Conservation (phyloP, 2,888 invertebrate genomes). For the Myathropa florea region DNA sequence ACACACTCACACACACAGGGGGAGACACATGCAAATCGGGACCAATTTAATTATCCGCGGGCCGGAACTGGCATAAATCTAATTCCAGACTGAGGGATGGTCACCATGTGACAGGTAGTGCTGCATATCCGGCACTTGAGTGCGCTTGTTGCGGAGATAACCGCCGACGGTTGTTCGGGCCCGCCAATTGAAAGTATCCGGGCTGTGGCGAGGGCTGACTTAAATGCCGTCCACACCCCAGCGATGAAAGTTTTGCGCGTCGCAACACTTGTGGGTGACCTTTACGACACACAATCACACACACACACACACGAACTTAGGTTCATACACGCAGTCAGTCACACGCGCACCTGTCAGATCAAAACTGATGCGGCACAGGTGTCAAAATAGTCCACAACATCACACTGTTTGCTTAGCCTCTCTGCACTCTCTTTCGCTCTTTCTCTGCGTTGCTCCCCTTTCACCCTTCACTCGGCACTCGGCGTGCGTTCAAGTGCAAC, state of each 20-base stretch:
- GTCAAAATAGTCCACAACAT: slow-evolving; percentile 50
- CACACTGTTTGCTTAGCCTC: slow-evolving; percentile 16
- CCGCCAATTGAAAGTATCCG: slow-evolving; percentile 69
- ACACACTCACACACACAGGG: not conserved
- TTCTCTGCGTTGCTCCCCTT: not conserved
- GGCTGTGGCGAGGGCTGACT: slow-evolving; percentile 44
- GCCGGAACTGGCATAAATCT: slow-evolving; percentile 67
- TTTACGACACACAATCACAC: slow-evolving; percentile 11
- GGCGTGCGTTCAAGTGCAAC: slow-evolving; percentile 66
- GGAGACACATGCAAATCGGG: slow-evolving; percentile 51
- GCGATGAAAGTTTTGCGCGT: not conserved
- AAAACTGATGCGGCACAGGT: slow-evolving; percentile 53
- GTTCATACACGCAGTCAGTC: not conserved
- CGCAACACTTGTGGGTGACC: not conserved
- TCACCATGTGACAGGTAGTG: slow-evolving; percentile 60
- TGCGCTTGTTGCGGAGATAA: not conserved
- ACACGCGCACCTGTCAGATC: slow-evolving; percentile 50
- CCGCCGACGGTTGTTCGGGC: slow-evolving; percentile 6
- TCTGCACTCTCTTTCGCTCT: not conserved
- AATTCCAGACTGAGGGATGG: slow-evolving; percentile 66
- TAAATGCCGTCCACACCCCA: slow-evolving; percentile 61
- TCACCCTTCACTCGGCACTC: slow-evolving; percentile 2
- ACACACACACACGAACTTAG: not conserved
- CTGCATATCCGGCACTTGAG: slow-evolving; percentile 68
- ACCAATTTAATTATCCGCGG: slow-evolving; percentile 68